Percentiles rank a stretch among this genome's conserved stretches.
phyloP scores from a whole-genome alignment of 2,888 invertebrate species.

The Leucozona laternaria region DNA sequence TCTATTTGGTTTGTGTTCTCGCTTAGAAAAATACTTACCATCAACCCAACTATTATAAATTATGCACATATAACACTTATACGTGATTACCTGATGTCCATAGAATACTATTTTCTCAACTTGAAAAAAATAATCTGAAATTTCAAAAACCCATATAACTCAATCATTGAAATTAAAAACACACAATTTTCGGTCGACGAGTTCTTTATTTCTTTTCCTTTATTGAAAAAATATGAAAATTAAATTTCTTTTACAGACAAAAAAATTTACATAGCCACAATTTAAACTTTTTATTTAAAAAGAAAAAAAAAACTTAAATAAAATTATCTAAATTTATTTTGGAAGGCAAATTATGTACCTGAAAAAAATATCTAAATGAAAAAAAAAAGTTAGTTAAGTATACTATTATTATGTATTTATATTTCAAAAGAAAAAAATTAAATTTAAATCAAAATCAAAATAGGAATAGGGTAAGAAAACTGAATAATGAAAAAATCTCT shows the following conservation, averaged over 20 bases:
- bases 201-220: conserved; percentile 64
- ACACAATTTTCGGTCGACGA: conserved; percentile 56
- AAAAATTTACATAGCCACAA: conserved; percentile 42
- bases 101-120: neutral
- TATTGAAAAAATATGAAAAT: conserved; percentile 65
- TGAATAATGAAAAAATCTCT: conserved; percentile 23
- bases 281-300: conserved; percentile 23
- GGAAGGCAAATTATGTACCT: conserved; percentile 63
- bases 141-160: neutral
- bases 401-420: conserved; percentile 50
- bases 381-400: conserved; percentile 61
- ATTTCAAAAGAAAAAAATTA: conserved; percentile 1
- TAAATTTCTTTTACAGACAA: conserved; percentile 57
- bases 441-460: conserved; percentile 17
- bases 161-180: conserved; percentile 25
- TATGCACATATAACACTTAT: no score
- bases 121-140: neutral
- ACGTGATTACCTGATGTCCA: no score
- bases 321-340: conserved; percentile 45
- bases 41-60: no score
- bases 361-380: conserved; percentile 64
- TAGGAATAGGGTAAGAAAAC: conserved; percentile 47
- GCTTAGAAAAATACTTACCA: no score
- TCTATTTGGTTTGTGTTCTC: no score
- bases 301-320: conserved; percentile 34